These are phyloP conservation scores for Xenopus petersii DNA, from an alignment of 2,797 vertebrate genomes.

Conservation along the genomic window DNA sequence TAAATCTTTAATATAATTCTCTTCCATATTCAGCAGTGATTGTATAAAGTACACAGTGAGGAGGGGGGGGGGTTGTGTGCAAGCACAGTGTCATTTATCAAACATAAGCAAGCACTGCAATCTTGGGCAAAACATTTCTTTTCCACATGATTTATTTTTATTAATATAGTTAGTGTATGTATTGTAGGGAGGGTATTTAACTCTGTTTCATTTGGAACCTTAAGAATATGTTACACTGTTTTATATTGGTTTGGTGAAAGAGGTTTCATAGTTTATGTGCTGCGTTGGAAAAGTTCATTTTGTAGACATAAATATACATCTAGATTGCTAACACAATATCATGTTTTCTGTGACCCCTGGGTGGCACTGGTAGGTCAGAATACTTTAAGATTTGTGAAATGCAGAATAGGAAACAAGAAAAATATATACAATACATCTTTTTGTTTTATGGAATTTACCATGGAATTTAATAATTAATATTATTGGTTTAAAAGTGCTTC, in stretches of 20 bases:
- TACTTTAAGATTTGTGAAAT: conserved; percentile 51
- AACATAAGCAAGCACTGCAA: conserved; percentile 73
- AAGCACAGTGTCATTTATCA: conserved; percentile 79
- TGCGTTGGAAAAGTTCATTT: neutral
- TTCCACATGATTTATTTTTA: conserved; percentile 68
- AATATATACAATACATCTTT: neutral
- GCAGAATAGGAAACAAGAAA: neutral
- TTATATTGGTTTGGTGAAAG: neutral
- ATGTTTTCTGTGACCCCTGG: conserved; percentile 64
- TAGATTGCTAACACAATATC: conserved; percentile 42
- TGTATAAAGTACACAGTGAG: conserved; percentile 78
- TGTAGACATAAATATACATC: neutral
- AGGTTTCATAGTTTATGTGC: neutral
- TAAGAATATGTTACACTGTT: neutral
- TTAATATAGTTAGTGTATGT: conserved; percentile 69
- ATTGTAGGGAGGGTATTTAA: conserved; percentile 62
- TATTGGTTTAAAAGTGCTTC: conserved; percentile 27
- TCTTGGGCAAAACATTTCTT: conserved; percentile 69
- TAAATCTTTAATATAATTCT: conserved; percentile 98
- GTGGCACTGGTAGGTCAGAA: conserved; percentile 66
- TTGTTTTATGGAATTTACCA: neutral
- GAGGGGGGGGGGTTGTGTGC: conserved; percentile 55
- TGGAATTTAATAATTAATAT: conserved; percentile 15
- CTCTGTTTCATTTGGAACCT: neutral
- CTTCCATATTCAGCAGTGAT: conserved; percentile 91